Evolutionary conservation across 2,113 vertebrate species (phyloP).

Genomic region (Neotragus pygmaeus): DNA sequence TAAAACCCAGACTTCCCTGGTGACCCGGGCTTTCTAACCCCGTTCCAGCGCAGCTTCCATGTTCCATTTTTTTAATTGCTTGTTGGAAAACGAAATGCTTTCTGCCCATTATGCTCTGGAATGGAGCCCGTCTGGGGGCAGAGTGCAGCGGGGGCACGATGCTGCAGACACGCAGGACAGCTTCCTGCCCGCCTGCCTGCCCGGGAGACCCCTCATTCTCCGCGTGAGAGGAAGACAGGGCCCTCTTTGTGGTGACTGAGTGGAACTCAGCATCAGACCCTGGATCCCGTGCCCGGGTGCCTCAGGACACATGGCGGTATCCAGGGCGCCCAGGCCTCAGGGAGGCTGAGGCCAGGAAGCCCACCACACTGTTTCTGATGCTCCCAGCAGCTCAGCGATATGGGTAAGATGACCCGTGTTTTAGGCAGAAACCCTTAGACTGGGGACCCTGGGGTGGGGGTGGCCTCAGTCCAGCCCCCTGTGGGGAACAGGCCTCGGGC

Average conservation of each 20-base stretch:
- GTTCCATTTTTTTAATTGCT: neutral
- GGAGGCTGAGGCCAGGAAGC: too few species aligned
- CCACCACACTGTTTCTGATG: too few species aligned
- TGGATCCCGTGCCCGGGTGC: accelerated
- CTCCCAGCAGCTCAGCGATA: neutral
- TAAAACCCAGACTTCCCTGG: neutral
- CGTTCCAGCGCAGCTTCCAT: neutral
- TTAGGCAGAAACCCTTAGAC: neutral
- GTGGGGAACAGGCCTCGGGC: neutral
- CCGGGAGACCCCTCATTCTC: accelerated
- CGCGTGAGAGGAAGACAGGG: neutral
- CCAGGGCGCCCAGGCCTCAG: accelerated
- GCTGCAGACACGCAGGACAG: accelerated
- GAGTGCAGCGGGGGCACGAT: accelerated
- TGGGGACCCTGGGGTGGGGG: neutral
- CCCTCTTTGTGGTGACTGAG: neutral
- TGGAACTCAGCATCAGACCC: neutral
- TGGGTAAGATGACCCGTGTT: accelerated
- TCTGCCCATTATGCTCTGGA: neutral
- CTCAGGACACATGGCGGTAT: neutral
- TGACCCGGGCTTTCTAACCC: neutral
- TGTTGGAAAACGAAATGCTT: neutral
- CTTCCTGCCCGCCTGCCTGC: too few species aligned
- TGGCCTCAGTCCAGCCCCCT: neutral
- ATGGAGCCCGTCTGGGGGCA: accelerated